These are phyloP conservation scores for Ypsolopha sequella DNA, from an alignment of 2,888 invertebrate genomes.

Conservation along the genomic window DNA sequence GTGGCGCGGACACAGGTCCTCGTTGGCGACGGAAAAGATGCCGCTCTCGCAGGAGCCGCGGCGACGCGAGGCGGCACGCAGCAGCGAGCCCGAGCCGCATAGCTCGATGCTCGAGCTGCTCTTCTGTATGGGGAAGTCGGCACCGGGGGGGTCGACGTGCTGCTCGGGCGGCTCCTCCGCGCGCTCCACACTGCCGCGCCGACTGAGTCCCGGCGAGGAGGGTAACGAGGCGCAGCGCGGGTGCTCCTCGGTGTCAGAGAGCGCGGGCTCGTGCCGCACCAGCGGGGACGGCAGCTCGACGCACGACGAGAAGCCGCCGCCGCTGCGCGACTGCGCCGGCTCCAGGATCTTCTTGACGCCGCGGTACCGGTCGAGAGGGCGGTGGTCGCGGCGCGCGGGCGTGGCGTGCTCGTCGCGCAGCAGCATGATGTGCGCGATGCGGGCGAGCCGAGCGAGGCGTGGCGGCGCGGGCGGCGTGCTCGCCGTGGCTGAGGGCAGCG, in stretches of 20 bases:
- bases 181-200: constrained; percentile 30
- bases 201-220: constrained; percentile 40
- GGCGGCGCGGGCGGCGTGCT: constrained; percentile 1
- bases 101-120: constrained; percentile 21
- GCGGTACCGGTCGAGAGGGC: constrained; percentile 78
- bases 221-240: constrained; percentile 36
- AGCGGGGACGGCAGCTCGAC: constrained; percentile 82
- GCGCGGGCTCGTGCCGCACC: constrained; percentile 20
- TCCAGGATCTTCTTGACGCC: constrained; percentile 88
- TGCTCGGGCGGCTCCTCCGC: constrained; percentile 17
- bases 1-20: constrained; percentile 73
- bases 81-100: constrained; percentile 17
- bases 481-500: constrained; percentile 9
- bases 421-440: constrained; percentile 5
- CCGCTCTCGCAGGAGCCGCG: constrained; percentile 91
- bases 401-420: constrained; percentile 81
- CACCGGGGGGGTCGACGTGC: constrained; percentile 14
- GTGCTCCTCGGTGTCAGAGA: constrained; percentile 2
- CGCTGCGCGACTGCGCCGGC: constrained; percentile 61
- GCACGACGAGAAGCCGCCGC: constrained; percentile 78
- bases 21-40: constrained; percentile 89
- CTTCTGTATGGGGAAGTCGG: constrained; percentile 14
- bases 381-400: constrained; percentile 77
- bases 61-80: constrained; percentile 61
- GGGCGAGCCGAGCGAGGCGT: constrained; percentile 15